Conservation (phyloP, 2,888 invertebrate species). For the Baccha elongata region DNA sequence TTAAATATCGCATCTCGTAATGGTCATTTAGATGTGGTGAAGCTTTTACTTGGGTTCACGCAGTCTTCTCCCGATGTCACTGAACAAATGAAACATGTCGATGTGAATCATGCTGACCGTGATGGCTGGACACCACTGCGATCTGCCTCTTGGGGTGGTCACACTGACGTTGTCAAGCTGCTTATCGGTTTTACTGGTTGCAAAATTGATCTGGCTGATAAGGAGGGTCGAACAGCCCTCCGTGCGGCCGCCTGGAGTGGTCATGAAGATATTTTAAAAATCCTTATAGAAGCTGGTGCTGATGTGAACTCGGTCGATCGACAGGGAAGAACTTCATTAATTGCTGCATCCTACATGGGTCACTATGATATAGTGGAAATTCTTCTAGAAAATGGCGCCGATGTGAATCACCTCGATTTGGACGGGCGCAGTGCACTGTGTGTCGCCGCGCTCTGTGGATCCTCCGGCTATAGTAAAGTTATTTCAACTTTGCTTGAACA, state of each 20-base stretch:
- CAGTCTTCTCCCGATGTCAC: constrained; percentile 80
- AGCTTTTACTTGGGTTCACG: constrained; percentile 83
- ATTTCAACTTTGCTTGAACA: constrained; percentile 90
- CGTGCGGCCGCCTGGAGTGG: constrained; percentile 97
- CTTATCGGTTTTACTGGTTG: constrained; percentile 89
- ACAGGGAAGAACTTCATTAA: constrained; percentile 94
- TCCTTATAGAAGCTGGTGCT: constrained; percentile 89
- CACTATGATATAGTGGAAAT: constrained; percentile 95
- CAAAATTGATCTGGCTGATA: constrained; percentile 93
- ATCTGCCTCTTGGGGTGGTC: constrained; percentile 98
- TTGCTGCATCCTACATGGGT: constrained; percentile 98
- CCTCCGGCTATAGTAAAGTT: constrained; percentile 87
- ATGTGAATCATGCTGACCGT: constrained; percentile 89
- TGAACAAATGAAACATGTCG: constrained; percentile 84
- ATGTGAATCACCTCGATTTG: constrained; percentile 92
- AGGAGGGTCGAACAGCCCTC: constrained; percentile 94
- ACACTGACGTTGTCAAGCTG: constrained; percentile 92
- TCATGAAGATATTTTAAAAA: constrained; percentile 91
- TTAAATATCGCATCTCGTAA: constrained; percentile 93
- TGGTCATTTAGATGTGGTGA: constrained; percentile 88
- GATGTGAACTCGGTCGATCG: constrained; percentile 92
- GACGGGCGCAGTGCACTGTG: constrained; percentile 94
- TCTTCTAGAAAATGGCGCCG: constrained; percentile 90
- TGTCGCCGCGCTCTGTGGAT: constrained; percentile 93
- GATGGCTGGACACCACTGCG: constrained; percentile 96